A percentile compares a stretch with the other conserved stretches of the same genome.
Evolutionary conservation across 2,888 invertebrate genomes (phyloP).

Genomic region (Ennomos fuscantarius): DNA sequence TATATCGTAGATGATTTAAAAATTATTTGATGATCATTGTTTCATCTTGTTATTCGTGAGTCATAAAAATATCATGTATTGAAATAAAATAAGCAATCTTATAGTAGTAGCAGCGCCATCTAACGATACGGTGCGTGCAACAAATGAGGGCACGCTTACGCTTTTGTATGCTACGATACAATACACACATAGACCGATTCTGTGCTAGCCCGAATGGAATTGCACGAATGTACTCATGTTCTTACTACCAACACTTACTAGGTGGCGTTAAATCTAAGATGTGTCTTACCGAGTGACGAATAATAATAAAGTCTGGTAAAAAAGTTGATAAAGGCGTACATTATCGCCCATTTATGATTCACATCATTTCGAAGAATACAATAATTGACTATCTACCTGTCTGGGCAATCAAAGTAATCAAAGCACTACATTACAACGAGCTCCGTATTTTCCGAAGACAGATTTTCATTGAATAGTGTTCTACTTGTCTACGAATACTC

Average conservation of each 20-base stretch:
- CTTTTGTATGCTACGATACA: constrained; percentile 3
- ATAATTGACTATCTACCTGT: constrained; percentile 1
- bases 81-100: too few relatives aligned
- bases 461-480: constrained; percentile 11
- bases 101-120: constrained; percentile 43
- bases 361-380: constrained; percentile 1
- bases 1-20: too few relatives aligned
- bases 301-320: too few relatives aligned
- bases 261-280: constrained; percentile 45
- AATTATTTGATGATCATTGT: too few relatives aligned
- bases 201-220: constrained; percentile 5
- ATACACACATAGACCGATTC: neutral
- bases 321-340: too few relatives aligned
- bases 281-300: too few relatives aligned
- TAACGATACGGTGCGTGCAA: constrained; percentile 39
- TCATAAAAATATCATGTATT: too few relatives aligned
- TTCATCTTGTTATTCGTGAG: too few relatives aligned
- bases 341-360: too few relatives aligned
- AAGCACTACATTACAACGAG: neutral
- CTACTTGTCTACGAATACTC: constrained; percentile 11
- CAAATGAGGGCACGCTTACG: constrained; percentile 9
- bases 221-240: constrained; percentile 12
- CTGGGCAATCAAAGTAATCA: neutral
- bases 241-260: constrained; percentile 39
- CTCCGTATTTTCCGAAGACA: neutral